Percentiles rank a stretch among this genome's conserved stretches.
Conservation (phyloP, 2,797 vertebrate genomes). For the Cichlasoma orientale region DNA sequence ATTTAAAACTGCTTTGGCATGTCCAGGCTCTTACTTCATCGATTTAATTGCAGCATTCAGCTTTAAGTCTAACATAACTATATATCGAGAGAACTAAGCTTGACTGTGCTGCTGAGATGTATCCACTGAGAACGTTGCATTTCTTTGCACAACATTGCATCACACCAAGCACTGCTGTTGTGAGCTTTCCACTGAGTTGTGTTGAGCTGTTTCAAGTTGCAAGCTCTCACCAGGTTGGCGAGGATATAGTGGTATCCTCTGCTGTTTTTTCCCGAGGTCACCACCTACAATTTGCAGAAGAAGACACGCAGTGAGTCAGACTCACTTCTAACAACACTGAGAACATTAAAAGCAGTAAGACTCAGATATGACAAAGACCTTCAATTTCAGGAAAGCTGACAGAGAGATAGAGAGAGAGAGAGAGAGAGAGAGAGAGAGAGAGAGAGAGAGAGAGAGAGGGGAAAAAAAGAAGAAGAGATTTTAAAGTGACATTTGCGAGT, state of each 20-base stretch:
- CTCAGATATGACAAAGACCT: constrained; percentile 50
- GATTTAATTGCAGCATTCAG: background rate
- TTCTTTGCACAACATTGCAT: constrained; percentile 43
- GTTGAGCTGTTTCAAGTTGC: constrained; percentile 33
- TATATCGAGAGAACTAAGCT: background rate
- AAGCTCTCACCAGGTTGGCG: constrained; percentile 93
- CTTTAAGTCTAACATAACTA: background rate
- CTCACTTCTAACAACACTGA: constrained; percentile 28
- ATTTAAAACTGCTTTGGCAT: constrained; percentile 11
- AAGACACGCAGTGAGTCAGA: constrained; percentile 55
- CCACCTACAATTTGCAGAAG: constrained; percentile 84
- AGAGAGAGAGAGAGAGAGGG: background rate
- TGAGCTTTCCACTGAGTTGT: background rate
- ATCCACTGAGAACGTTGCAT: constrained; percentile 10
- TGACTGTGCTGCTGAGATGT: background rate
- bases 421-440: background rate
- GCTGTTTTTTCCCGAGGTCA: constrained; percentile 92
- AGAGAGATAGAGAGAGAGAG: background rate
- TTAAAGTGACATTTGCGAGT: constrained; percentile 41
- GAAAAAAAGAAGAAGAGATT: constrained; percentile 12
- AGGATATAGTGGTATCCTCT: constrained; percentile 98
- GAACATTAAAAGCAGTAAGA: constrained; percentile 36
- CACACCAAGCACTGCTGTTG: constrained; percentile 13
- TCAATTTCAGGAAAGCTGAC: constrained; percentile 23
- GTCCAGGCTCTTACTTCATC: background rate